Base-by-base conservation (phyloP, 2,113 vertebrate species). In the Butorides virescens region DNA sequence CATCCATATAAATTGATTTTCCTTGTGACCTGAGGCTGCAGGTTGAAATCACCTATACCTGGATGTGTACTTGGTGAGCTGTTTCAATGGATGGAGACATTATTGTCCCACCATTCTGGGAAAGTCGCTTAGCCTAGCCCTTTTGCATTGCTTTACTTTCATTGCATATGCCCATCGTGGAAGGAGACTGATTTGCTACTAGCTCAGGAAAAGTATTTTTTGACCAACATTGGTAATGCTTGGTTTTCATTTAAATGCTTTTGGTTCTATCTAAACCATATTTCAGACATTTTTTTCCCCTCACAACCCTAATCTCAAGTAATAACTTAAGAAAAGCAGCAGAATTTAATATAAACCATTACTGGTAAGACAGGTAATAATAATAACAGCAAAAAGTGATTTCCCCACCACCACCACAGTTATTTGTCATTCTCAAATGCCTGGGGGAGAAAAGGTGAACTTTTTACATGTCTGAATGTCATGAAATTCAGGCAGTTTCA, bases 281-380 rank as follows among this genome's bases (percentile, higher is more conserved):
- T 95, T 96, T 94, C 67, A 93, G 88, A 76, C 12, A 63, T 58
- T 88, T 37, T 44, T 26, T 46, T 18, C 29, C 29, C 58, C 49
- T 94, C 66, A 62, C 62, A 77, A 46, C 58, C 84, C 36, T 96
- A 95, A 96, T 95, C 93, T 95, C 84, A 93, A 96, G 91, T 95
- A 95, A 96, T 95, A 97, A 90, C 71, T 95, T 96, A 77, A 90
- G 81, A 94, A 95, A 95, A 95, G 63, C 81, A 91, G 77, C 53
- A 92, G 92, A 95, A 95, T 97, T 96, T 93, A 95, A 96, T 95
- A 95, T 92, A 95, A 97, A 86, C 80, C 46, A 96, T 95, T 95
- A 92, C 89, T 93, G 47, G 94, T 91, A 90, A 94, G 91, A 91
- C 96, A 96, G 94, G 94, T 95, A 97, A 97, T 95, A 95, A 95